phyloP scores from a whole-genome alignment of 1,140 invertebrate genomes.

The Gonatopus flavifemur region DNA sequence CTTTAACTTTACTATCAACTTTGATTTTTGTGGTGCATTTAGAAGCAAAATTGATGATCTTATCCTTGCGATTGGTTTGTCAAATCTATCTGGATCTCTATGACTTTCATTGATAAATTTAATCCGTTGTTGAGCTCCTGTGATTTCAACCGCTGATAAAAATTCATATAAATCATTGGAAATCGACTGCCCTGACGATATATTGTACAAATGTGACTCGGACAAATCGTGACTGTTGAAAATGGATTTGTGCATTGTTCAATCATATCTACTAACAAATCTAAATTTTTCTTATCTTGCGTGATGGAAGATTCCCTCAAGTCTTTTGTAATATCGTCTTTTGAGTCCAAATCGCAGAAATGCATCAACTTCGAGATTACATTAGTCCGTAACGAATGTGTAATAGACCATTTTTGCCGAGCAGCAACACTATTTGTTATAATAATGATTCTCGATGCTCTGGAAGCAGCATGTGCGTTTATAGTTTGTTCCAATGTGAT shows the following conservation, averaged over 20 bases:
- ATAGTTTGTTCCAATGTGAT: constrained; percentile 20
- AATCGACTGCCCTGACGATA: constrained; percentile 12
- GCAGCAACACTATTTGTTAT: constrained; percentile 32
- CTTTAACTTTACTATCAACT: no score
- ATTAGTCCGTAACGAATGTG: constrained; percentile 25
- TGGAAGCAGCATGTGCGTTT: constrained; percentile 25
- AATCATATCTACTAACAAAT: constrained; percentile 8
- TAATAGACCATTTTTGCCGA: constrained; percentile 29
- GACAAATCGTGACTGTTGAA: constrained; percentile 8
- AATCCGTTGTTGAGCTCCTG: constrained; percentile 10
- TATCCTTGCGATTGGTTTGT: constrained; percentile 18
- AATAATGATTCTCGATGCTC: constrained; percentile 24
- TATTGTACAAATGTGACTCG: constrained; percentile 15
- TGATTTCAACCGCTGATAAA: constrained; percentile 8
- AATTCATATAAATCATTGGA: constrained; percentile 11
- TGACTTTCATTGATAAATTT: constrained; percentile 22
- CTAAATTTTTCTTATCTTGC: constrained; percentile 10
- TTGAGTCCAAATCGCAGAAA: constrained; percentile 1
- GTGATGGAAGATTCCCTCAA: constrained; percentile 7
- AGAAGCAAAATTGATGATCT: constrained; percentile 15
- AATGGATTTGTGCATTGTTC: constrained; percentile 12
- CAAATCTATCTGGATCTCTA: constrained; percentile 21
- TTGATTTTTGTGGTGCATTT: constrained; percentile 22
- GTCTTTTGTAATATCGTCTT: constrained; percentile 14
- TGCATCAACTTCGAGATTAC: constrained; percentile 18